Evolutionary conservation across 2,113 vertebrate species (phyloP), one percentile per base, ranked within the genome.

Genomic region (Cebus imitator): DNA sequence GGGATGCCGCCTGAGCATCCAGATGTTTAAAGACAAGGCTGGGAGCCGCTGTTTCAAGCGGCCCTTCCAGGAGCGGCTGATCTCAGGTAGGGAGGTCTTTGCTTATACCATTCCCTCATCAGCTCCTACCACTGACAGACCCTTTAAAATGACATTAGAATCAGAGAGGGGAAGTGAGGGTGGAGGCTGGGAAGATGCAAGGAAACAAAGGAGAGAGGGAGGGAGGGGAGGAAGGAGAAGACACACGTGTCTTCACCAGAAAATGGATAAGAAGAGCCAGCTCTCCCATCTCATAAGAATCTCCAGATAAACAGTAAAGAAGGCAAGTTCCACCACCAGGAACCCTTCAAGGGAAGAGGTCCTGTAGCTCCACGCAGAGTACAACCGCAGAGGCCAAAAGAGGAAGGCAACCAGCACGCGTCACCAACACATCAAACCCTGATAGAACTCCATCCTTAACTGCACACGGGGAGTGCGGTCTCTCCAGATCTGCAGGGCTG

Each of bases 1-100:
- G 30, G 14, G 30, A 30, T 0, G 20, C 0, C 0, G 1, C 50
- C 6, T 10, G 11, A 45, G 50, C 21, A 16, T 32, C 11, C 11
- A 57, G 35, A n/a, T 8, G 52, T 76, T 37, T 25, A 55, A 76
- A 64, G 70, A 57, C n/a, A 30, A 25, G 45, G 16, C 13, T 20
- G 21, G 14, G 20, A 32, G 12, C 76, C 27, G 5, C 40, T 8
- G 18, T 16, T 61, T 61, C 40, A 35, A 52, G 40, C 10, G 84
- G 11, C 50, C 61, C 61, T 13, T 11, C 11, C 25, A 30, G 61
- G 0, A 30, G 5, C 0, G 2, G 61, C 61, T 1, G 61, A 30
- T 64, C 61, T 27, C 61, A 64, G 61, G 2, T 3, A 3, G 6
- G 43, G 21, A 7, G 1, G 37, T 40, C 78, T 23, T 45, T 25